These are phyloP conservation scores for Ptychodera flava DNA, from an alignment of 35 echinoderm and acorn worm species.

Conservation along the genomic window DNA sequence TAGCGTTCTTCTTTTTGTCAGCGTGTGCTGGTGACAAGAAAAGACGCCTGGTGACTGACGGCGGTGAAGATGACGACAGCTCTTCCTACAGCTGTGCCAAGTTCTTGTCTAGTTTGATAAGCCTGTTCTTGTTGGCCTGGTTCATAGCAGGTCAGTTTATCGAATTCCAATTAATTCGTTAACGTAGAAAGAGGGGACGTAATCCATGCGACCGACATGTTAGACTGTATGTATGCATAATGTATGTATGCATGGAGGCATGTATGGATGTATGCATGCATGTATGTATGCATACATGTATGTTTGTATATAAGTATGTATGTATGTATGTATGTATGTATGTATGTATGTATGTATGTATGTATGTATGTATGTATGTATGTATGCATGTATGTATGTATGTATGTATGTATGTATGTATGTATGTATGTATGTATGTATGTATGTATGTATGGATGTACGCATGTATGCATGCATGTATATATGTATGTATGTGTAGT, in stretches of 20 bases:
- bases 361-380: background rate
- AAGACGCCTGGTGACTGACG: background rate
- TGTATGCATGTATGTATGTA: too few relatives aligned
- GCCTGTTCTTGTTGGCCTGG: background rate
- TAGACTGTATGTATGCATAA: too few relatives aligned
- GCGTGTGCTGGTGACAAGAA: background rate
- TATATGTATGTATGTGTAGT: background rate
- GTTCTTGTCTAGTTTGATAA: background rate
- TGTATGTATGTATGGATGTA: too few relatives aligned
- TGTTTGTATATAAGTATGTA: background rate
- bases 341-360: background rate
- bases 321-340: background rate
- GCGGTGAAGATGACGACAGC: background rate
- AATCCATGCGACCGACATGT: background rate
- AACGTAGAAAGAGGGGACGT: background rate
- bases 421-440: too few relatives aligned
- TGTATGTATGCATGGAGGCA: background rate
- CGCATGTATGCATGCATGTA: too few relatives aligned
- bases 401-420: too few relatives aligned
- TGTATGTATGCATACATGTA: too few relatives aligned
- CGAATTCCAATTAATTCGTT: background rate
- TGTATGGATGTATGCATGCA: background rate
- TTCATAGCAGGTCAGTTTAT: conserved; percentile 14
- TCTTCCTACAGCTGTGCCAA: background rate
- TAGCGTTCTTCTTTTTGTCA: background rate